These are phyloP conservation scores for Sarcoramphus papa DNA, from an alignment of 2,797 vertebrate species.

Conservation along the genomic window DNA sequence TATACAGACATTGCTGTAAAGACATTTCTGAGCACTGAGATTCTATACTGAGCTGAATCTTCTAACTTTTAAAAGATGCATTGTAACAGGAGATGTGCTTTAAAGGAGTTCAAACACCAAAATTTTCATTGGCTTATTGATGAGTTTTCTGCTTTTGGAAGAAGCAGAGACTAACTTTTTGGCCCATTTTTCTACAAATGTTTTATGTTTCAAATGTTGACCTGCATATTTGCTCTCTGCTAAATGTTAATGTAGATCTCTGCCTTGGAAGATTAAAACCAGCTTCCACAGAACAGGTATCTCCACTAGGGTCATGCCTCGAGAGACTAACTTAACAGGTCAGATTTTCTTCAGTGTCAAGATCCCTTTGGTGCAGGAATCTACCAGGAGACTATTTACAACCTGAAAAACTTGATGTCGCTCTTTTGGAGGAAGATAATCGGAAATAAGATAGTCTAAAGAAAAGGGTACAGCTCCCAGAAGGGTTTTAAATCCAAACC, in stretches of 20 bases:
- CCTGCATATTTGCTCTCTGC: neutral
- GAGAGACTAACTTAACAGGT: neutral
- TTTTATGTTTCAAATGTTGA: neutral
- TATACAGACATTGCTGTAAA: neutral
- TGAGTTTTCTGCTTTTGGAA: neutral
- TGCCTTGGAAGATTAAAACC: neutral
- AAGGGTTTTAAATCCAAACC: neutral
- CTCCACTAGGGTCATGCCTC: neutral
- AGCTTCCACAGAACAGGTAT: neutral
- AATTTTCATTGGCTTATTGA: neutral
- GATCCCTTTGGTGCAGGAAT: neutral
- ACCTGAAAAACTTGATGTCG: neutral
- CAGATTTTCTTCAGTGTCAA: neutral
- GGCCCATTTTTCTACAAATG: neutral
- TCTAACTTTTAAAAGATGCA: neutral
- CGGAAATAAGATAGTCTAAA: neutral
- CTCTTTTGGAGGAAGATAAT: neutral
- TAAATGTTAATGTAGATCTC: neutral
- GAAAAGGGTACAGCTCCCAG: neutral
- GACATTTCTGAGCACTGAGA: neutral
- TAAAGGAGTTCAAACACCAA: neutral
- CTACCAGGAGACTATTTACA: neutral
- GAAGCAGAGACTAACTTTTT: neutral
- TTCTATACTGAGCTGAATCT: neutral
- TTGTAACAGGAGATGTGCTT: neutral